Base-by-base conservation (phyloP, 2,797 vertebrate genomes). In the Bovichtus diacanthus region DNA sequence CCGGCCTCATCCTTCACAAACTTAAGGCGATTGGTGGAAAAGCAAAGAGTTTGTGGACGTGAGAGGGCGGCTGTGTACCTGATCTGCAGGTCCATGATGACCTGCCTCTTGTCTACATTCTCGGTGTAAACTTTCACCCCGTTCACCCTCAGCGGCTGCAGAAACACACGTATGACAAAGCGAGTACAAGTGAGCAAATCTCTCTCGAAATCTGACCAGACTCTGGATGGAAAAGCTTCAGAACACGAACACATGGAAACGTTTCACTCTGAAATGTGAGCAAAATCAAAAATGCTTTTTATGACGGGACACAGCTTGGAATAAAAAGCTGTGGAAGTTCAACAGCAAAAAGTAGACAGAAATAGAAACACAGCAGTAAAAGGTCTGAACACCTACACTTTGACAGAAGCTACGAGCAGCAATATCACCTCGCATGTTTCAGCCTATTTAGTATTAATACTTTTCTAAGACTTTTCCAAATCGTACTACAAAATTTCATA, bases 81-180 rank as follows among this genome's bases (percentile, higher is more conserved):
- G 91, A 99, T 97, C 87, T 99, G 97, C 87, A 99, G 95, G 91
- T 99, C 98, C 95, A 99, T 95, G 91, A 99, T 98, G 66, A 99
- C 96, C 89, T 99, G 98, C 66, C 98, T 95, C 93, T 98, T 99
- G 94, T 99, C 98, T 89, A 99, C 97, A 18, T 99, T 99, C 94
- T 99, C 98, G 6, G 97, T 98, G 88, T 99, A 99, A 19, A 98
- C 97, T 81, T 99, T 99, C 9, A 99, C 97, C 78, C 98, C 98
- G 75, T 99, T 97, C 69, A 99, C 96, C 82, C 98, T 95, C 61
- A 99, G 93, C 15, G 98, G 97, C 98, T 99, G 88, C 38, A 88
- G 36, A 82, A 13, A 84, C 23, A 84, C n/a, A 75, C 4, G 21
- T 0, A 21, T 12, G 18, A 64, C 2, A 68, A 23, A 47, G 39